Evolutionary conservation across 2,888 invertebrate species (phyloP).

Genomic region (Tipula unca): DNA sequence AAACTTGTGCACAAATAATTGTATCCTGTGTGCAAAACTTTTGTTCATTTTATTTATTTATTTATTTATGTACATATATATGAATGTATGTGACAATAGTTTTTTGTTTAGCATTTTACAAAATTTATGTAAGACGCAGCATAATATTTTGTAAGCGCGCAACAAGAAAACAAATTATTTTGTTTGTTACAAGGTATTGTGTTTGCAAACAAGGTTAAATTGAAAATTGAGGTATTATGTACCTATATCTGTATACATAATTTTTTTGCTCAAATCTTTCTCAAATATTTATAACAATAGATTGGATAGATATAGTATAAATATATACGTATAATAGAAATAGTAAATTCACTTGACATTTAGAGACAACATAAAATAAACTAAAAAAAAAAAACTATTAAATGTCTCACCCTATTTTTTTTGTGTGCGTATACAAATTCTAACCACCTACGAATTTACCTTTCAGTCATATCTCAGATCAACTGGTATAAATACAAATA

Average conservation of each 20-base stretch:
- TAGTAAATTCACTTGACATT: conserved; percentile 4
- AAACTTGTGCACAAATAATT: not conserved
- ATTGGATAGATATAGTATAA: not conserved
- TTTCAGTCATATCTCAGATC: not conserved
- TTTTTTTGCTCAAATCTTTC: not conserved
- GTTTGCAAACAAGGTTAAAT: conserved; percentile 9
- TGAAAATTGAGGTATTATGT: not conserved
- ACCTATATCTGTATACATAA: not conserved
- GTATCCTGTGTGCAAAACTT: not conserved
- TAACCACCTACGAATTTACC: not conserved
- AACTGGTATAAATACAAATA: not conserved
- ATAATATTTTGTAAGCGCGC: not conserved
- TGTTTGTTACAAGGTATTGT: not conserved
- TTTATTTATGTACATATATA: not conserved
- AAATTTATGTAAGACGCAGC: not conserved
- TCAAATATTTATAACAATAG: not conserved
- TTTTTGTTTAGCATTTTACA: not conserved
- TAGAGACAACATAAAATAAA: too few species aligned
- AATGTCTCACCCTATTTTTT: not conserved
- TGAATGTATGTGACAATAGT: not conserved
- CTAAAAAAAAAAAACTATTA: not conserved
- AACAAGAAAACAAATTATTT: not conserved
- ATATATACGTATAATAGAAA: not conserved
- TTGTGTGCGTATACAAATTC: too few species aligned
- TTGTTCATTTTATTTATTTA: not conserved